Evolutionary conservation across 1,140 invertebrate genomes (phyloP), one percentile per base, ranked within the genome.

Genomic region (Zaprionus tsacasi): DNA sequence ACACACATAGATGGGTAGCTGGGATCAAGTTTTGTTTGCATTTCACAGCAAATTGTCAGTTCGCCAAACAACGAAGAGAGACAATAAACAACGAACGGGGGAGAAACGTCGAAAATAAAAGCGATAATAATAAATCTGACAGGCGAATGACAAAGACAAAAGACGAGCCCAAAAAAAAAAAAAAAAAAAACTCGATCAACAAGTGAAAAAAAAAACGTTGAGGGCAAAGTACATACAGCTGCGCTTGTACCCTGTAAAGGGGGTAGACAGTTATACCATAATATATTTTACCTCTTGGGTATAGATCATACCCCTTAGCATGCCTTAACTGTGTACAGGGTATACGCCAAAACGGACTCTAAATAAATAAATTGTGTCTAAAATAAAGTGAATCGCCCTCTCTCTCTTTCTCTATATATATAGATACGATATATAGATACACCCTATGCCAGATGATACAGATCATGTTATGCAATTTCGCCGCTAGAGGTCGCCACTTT

Each of bases 301-400:
- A 40, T n/a, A 1, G 4, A n/a, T 11, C 4, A 50, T 50, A 25
- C 45, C 11, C 10, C 17, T 50, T 48, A 6, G 10, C 17, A 25
- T 2, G 5, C 13, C 11, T 8, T 2, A n/a, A 1, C 13, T 2
- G 13, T 15, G 1, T 55, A 55, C 27, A 55, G 13, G 52, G 52
- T 55, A 55, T 55, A 40, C 40, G n/a, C 40, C 40, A 45, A 45
- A 43, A 4, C 12, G 36, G 17, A n/a, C 25, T 30, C 3, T 40
- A 77, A 72, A 81, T 73, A 81, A 73, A 77, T 72, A 81, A 81
- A 81, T 63, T 81, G 52, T 72, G 27, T 63, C 52, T 35, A 71
- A 68, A 68, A n/a, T 70, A 43, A 63, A 63, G 38, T 36, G 11
- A 40, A 54, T 12, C 15, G 25, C 25, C 35, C 56, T 45, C 40